Base-by-base conservation (phyloP, 2,888 invertebrate genomes). In the Amphiduros pacificus region DNA sequence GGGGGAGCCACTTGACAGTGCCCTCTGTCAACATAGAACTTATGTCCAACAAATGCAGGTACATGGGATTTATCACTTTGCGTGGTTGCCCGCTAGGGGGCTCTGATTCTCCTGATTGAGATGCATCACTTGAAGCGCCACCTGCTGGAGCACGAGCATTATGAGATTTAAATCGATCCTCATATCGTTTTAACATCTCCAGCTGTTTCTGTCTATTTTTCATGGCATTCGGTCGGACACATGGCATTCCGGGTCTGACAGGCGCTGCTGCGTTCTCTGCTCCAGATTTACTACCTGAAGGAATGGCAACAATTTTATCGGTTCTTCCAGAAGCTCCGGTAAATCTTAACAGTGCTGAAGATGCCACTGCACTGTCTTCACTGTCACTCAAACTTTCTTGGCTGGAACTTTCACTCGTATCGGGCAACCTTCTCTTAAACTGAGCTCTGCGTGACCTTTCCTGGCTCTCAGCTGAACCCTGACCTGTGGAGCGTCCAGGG, bases 21-120 rank as follows among this genome's bases (percentile, higher is more conserved):
- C 65, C 62, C 14, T 71, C 61, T 11, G 60, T 67, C 41, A 79
- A 61, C n/a, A 74, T 76, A 20, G 68, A 41, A 26, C 90, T 88
- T 70, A 94, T 90, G 83, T 95, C 94, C 71, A 94, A 85, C 17
- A 93, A 91, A 84, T 92, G 94, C 84, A 94, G 87, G 26, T 90
- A 89, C 77, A 94, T 86, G 26, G 89, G 88, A 73, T 90, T 44
- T n/a, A 44, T 44, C 20, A 44, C 20, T n/a, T 44, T 44, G 22
- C 44, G 44, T 44, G 20, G 44, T 4, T 20, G 6, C 6, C 5
- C 22, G 11, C 11, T 17, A 11, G 9, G 36, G 9, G 11, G 9
- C 11, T 36, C 36, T 36, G 9, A 17, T 11, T 9, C 9, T 9
- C 20, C 20, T 6, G 5, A 4, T 44, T 5, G 9, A 11, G 6